Conservation (phyloP, 2,113 vertebrate species). For the Catharus minimus region DNA sequence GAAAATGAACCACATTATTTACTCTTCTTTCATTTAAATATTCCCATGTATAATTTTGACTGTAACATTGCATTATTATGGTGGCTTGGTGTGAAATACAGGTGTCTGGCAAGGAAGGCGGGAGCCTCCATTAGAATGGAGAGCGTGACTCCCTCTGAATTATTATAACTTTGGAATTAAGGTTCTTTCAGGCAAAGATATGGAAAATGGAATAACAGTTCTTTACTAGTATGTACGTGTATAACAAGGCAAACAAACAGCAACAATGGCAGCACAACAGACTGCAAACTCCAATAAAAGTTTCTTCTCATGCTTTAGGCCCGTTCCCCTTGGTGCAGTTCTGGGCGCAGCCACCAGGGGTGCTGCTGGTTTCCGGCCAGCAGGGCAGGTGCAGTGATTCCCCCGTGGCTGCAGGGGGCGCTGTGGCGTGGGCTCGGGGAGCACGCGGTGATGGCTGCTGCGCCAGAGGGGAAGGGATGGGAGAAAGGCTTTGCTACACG, state of each 20-base stretch:
- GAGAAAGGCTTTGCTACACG: too few species aligned
- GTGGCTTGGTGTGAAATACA: background rate
- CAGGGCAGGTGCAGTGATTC: background rate
- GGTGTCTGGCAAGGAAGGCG: background rate
- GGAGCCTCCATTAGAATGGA: background rate
- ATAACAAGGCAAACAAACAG: background rate
- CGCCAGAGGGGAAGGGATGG: too few species aligned
- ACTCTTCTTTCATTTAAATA: background rate
- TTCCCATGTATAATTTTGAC: background rate
- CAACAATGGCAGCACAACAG: background rate
- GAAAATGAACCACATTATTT: background rate
- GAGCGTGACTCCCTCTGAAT: too few species aligned
- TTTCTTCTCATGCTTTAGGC: fast-evolving
- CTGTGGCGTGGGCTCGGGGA: background rate
- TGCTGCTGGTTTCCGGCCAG: background rate
- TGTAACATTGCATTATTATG: background rate
- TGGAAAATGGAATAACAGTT: background rate
- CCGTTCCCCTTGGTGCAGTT: fast-evolving
- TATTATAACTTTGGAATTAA: background rate
- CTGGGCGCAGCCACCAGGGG: background rate
- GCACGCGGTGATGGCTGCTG: too few species aligned
- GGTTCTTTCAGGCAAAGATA: background rate
- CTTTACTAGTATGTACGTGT: background rate
- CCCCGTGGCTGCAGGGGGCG: background rate
- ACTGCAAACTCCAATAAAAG: fast-evolving